These are phyloP conservation scores for Sander lucioperca DNA, from an alignment of 2,113 vertebrate species.

Conservation along the genomic window DNA sequence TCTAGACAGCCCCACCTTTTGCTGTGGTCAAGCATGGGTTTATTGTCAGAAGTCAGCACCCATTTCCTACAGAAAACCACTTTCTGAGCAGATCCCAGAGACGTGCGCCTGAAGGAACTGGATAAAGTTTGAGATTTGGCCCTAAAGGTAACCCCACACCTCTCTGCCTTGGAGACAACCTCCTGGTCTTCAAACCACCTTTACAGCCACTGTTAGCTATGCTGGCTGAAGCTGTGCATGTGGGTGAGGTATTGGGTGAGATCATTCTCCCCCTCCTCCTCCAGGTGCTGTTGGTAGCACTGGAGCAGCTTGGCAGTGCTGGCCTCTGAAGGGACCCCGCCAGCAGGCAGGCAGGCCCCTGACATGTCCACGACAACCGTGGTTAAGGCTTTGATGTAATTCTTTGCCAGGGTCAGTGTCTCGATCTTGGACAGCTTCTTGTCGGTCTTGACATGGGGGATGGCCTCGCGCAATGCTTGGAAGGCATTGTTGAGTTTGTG, in stretches of 20 bases:
- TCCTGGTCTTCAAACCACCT: slow-evolving; percentile 3
- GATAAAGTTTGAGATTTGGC: slow-evolving; percentile 13
- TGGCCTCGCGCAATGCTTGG: slow-evolving; percentile 94
- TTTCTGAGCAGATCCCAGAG: slow-evolving; percentile 26
- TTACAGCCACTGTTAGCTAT: slow-evolving; percentile 76
- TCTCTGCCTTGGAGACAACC: slow-evolving; percentile 3
- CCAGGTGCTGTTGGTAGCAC: slow-evolving; percentile 89
- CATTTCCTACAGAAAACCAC: slow-evolving; percentile 17
- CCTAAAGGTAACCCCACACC: slow-evolving; percentile 14
- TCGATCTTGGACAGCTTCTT: slow-evolving; percentile 99
- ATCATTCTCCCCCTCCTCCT: slow-evolving; percentile 84
- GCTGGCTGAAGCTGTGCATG: slow-evolving; percentile 86
- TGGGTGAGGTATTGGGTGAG: slow-evolving; percentile 89
- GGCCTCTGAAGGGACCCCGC: slow-evolving; percentile 76
- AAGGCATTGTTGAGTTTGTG: slow-evolving; percentile 99
- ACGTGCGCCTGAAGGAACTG: slow-evolving; percentile 2
- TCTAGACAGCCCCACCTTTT: background rate
- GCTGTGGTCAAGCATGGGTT: slow-evolving; percentile 1
- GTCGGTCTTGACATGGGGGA: slow-evolving; percentile 93
- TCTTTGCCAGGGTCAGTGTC: slow-evolving; percentile 97
- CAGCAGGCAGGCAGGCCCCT: slow-evolving; percentile 84
- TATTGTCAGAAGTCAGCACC: slow-evolving; percentile 16
- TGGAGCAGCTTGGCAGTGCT: slow-evolving; percentile 86
- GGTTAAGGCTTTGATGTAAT: slow-evolving; percentile 98
- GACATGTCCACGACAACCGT: slow-evolving; percentile 94